A percentile compares a stretch with the other conserved stretches of the same genome.
Evolutionary conservation across 2,888 invertebrate genomes (phyloP).

Genomic region (Lasioglossum morio): DNA sequence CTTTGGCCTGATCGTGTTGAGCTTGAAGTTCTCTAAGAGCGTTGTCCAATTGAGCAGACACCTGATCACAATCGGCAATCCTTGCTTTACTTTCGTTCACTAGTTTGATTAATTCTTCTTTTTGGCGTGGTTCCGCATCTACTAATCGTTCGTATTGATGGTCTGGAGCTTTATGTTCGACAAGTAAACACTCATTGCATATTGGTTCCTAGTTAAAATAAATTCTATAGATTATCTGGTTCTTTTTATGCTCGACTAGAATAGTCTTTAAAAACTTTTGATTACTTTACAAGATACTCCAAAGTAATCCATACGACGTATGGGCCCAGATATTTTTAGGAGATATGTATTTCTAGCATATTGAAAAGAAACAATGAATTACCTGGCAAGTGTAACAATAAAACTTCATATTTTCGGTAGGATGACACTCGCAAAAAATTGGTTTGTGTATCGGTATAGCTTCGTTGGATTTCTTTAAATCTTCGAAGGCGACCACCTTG

Average conservation of each 20-base stretch:
- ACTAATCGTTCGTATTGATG: slow-evolving; percentile 94
- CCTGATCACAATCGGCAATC: slow-evolving; percentile 91
- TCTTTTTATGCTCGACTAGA: neutral
- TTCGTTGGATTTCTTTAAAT: slow-evolving; percentile 91
- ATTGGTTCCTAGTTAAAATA: slow-evolving; percentile 89
- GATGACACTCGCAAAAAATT: slow-evolving; percentile 92
- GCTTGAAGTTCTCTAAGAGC: slow-evolving; percentile 94
- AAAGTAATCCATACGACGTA: slow-evolving; percentile 37
- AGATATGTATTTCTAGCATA: neutral
- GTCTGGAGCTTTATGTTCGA: slow-evolving; percentile 92
- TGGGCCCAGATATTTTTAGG: slow-evolving; percentile 25
- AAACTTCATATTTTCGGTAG: slow-evolving; percentile 93
- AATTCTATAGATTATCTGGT: neutral
- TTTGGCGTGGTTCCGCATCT: slow-evolving; percentile 92
- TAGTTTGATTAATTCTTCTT: slow-evolving; percentile 91
- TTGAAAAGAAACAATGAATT: slow-evolving; percentile 42
- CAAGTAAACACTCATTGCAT: slow-evolving; percentile 94
- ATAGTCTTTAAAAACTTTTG: neutral
- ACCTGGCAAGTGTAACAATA: slow-evolving; percentile 94
- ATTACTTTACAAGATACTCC: neutral
- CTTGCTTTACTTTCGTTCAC: slow-evolving; percentile 91
- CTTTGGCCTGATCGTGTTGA: slow-evolving; percentile 94
- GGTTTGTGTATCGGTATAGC: slow-evolving; percentile 95
- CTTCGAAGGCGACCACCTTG: slow-evolving; percentile 95
- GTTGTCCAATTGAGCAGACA: slow-evolving; percentile 90